A percentile compares a stretch with the other conserved stretches of the same genome.
Conservation (phyloP, 2,113 vertebrate genomes). For the Crotalus horridus region DNA sequence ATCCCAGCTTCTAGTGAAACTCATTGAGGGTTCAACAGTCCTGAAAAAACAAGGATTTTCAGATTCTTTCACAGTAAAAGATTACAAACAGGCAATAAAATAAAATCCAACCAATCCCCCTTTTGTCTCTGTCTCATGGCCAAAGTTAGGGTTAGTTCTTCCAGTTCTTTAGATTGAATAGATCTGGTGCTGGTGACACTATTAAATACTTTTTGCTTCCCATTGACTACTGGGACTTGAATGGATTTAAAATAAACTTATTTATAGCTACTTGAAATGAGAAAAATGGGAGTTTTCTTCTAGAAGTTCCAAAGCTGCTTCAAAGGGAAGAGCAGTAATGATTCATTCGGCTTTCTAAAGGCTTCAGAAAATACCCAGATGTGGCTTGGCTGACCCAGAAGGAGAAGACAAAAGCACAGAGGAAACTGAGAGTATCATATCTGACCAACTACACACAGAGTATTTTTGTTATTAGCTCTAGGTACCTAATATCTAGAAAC, state of each 20-base stretch:
- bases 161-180: slow-evolving; percentile 71
- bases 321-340: not conserved
- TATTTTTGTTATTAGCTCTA: not conserved
- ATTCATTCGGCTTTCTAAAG: slow-evolving; percentile 20
- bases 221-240: slow-evolving; percentile 41
- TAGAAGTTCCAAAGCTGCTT: slow-evolving; percentile 2
- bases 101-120: slow-evolving; percentile 53
- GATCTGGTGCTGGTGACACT: slow-evolving; percentile 49
- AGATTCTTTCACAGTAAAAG: slow-evolving; percentile 47
- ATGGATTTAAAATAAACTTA: not conserved
- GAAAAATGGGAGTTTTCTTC: not conserved
- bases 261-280: not conserved
- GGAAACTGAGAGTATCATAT: not conserved
- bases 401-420: not conserved
- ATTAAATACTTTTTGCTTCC: slow-evolving; percentile 31
- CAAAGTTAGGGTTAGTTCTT: slow-evolving; percentile 67
- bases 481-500: not conserved
- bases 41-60: slow-evolving; percentile 55
- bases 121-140: slow-evolving; percentile 51
- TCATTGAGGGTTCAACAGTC: slow-evolving; percentile 50
- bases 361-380: slow-evolving; percentile 12
- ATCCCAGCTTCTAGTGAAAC: slow-evolving; percentile 30
- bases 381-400: slow-evolving; percentile 19
- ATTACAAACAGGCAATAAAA: slow-evolving; percentile 45
- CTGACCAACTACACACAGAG: not conserved